Conservation (phyloP, 2,113 vertebrate genomes). For the Erythrocebus patas region DNA sequence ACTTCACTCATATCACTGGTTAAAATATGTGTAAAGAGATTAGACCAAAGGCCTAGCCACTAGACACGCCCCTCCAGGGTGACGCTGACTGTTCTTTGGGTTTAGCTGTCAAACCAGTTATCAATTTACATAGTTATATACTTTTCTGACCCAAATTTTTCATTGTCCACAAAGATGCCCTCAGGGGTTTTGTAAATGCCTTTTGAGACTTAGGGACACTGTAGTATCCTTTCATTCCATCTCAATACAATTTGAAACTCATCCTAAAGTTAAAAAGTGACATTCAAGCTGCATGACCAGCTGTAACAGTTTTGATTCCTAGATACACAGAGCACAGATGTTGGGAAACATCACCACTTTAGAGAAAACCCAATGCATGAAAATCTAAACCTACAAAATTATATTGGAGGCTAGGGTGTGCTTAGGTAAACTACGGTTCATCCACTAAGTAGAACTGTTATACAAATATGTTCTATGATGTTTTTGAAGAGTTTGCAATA, state of each 20-base stretch:
- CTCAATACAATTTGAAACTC: neutral
- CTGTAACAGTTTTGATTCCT: neutral
- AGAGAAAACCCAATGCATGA: neutral
- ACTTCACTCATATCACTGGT: neutral
- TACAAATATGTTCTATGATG: neutral
- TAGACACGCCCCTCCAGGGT: neutral
- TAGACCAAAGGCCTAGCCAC: neutral
- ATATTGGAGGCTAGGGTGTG: neutral
- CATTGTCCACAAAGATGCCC: neutral
- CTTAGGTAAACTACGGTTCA: neutral
- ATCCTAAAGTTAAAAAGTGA: neutral
- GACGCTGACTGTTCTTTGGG: neutral
- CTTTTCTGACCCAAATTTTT: neutral
- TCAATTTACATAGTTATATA: neutral
- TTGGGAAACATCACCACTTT: neutral
- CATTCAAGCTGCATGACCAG: neutral
- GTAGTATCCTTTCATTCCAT: neutral
- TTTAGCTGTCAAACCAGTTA: neutral
- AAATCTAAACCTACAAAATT: conserved; percentile 13
- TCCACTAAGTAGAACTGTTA: neutral
- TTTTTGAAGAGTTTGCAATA: neutral
- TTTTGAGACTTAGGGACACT: neutral
- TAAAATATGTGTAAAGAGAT: neutral
- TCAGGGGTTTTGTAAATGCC: neutral
- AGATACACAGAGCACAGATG: neutral